These are phyloP conservation scores for Teleopsis dalmanni DNA, from an alignment of 1,140 invertebrate species.

Conservation along the genomic window DNA sequence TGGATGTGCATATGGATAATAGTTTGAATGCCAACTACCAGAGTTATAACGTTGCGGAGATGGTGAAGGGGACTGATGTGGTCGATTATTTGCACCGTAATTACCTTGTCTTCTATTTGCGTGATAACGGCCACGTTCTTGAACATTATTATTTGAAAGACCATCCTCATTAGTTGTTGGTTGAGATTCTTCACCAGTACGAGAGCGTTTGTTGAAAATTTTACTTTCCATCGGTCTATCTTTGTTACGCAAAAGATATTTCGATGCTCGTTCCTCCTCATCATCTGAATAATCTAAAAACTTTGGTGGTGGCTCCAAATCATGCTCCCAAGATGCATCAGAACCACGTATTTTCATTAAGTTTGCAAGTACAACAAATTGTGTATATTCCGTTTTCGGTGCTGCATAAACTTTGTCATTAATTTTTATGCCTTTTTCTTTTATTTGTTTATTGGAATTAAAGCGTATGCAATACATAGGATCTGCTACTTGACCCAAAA, in stretches of 20 bases:
- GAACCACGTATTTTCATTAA: slow-evolving; percentile 67
- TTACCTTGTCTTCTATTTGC: background rate
- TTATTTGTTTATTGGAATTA: slow-evolving; percentile 67
- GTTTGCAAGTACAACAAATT: slow-evolving; percentile 64
- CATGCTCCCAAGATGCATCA: slow-evolving; percentile 77
- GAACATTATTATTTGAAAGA: background rate
- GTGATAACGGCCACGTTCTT: background rate
- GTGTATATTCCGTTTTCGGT: slow-evolving; percentile 64
- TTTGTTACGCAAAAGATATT: slow-evolving; percentile 40
- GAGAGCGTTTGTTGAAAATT: background rate
- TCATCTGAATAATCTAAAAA: slow-evolving; percentile 81
- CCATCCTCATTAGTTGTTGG: background rate
- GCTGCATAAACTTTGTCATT: slow-evolving; percentile 73
- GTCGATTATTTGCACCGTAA: background rate
- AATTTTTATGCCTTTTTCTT: slow-evolving; percentile 53
- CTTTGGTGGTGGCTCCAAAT: slow-evolving; percentile 68
- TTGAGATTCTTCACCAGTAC: background rate
- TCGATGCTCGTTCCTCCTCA: slow-evolving; percentile 62
- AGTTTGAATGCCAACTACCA: slow-evolving; percentile 41
- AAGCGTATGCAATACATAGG: slow-evolving; percentile 78
- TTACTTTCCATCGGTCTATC: background rate
- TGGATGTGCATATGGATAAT: slow-evolving; percentile 21
- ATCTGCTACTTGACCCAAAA: slow-evolving; percentile 71
- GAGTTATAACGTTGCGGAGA: slow-evolving; percentile 23
- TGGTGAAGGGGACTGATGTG: background rate